Percentiles rank a stretch among this genome's conserved stretches.
Evolutionary conservation across 2,888 invertebrate species (phyloP).

Genomic region (Catocala sponsa): DNA sequence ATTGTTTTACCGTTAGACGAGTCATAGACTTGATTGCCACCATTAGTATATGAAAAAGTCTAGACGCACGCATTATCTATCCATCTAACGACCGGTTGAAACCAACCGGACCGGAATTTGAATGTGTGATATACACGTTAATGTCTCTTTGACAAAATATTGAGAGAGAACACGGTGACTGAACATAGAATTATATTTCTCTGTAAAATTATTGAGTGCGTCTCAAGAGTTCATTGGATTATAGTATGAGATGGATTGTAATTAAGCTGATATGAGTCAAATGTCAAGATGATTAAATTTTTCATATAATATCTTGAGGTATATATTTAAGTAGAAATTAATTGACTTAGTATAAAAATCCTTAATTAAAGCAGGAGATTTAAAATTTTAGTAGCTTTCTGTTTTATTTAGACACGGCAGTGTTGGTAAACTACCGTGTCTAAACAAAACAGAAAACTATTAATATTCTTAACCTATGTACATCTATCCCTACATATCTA

Average conservation of each 20-base stretch:
- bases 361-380: too few species aligned
- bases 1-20: too few species aligned
- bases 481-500: too few species aligned
- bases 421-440: too few species aligned
- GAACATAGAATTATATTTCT: constrained; percentile 18
- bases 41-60: background rate
- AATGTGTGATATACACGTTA: background rate
- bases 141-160: constrained; percentile 20
- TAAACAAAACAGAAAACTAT: too few species aligned
- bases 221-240: constrained; percentile 15
- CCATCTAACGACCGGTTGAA: too few species aligned
- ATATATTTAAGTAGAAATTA: background rate
- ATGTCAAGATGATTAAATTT: constrained; percentile 23
- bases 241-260: constrained; percentile 12
- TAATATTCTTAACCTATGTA: too few species aligned
- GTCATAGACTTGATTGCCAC: too few species aligned
- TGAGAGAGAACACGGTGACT: constrained; percentile 17
- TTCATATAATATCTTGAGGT: constrained; percentile 22
- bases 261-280: constrained; percentile 24
- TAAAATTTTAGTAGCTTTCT: too few species aligned
- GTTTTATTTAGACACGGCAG: too few species aligned
- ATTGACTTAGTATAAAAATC: too few species aligned
- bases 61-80: background rate
- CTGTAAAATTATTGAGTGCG: constrained; percentile 18
- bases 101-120: background rate